A percentile compares a stretch with the other conserved stretches of the same genome.
Conservation (phyloP, 2,888 invertebrate genomes). For the Gandaritis pyraliata region DNA sequence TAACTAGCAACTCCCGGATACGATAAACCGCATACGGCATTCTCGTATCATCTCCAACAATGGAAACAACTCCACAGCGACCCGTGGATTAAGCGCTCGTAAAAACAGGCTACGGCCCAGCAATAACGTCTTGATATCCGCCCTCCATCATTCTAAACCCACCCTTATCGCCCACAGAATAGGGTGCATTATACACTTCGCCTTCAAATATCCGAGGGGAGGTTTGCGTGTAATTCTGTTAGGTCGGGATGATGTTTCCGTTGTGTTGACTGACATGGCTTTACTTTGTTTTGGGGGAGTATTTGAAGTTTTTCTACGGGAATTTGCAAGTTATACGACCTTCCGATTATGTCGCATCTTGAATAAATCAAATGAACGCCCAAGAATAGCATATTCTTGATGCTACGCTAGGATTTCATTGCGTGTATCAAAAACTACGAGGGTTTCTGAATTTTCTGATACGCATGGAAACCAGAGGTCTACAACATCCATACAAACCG, state of each 20-base stretch:
- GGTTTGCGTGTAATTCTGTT: slow-evolving; percentile 30
- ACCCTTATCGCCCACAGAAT: slow-evolving; percentile 37
- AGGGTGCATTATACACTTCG: slow-evolving; percentile 28
- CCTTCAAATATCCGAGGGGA: slow-evolving; percentile 18
- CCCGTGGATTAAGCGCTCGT: slow-evolving; percentile 80
- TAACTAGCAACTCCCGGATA: background rate
- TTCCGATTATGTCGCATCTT: too few species aligned
- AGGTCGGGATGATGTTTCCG: slow-evolving; percentile 31
- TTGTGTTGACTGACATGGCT: slow-evolving; percentile 30
- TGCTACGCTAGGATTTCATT: too few species aligned
- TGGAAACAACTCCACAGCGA: slow-evolving; percentile 54
- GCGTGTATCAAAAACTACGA: too few species aligned
- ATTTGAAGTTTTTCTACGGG: slow-evolving; percentile 10
- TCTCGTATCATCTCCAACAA: slow-evolving; percentile 38
- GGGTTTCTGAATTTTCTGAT: too few species aligned
- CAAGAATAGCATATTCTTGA: too few species aligned
- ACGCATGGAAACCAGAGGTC: too few species aligned
- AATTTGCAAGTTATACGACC: background rate
- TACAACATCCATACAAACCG: too few species aligned
- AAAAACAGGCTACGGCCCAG: slow-evolving; percentile 72
- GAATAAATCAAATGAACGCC: too few species aligned
- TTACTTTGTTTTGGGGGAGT: slow-evolving; percentile 23
- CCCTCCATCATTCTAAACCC: slow-evolving; percentile 48
- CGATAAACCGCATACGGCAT: slow-evolving; percentile 10
- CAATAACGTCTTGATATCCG: slow-evolving; percentile 77